Base-by-base conservation (phyloP, 2,888 invertebrate genomes). In the Drosophila niveifrons region DNA sequence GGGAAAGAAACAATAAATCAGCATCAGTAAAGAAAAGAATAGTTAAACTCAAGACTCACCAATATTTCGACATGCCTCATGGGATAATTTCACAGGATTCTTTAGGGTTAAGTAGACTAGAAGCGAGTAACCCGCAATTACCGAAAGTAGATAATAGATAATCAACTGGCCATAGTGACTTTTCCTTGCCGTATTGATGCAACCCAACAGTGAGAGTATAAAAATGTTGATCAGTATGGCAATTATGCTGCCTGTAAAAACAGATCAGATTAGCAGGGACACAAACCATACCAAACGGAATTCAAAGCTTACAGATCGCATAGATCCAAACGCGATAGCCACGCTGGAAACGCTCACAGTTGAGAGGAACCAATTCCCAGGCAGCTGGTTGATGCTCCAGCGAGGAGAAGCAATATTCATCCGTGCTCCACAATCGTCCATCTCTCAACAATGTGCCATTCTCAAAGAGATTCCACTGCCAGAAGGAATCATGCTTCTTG, bases 301-400 rank as follows among this genome's bases (percentile, higher is more conserved):
- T 18, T 18, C 8, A 7, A n/a, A n/a, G 46, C 89, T 67, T 53
- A 90, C 90, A 90, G 13, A 90, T 90, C n/a, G 80, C 89, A 73
- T 90, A 90, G 57, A 90, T 90, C 90, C 90, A 90, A 11, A 90
- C 74, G 0, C 83, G 77, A 47, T 91, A 90, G 17, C 91, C 90
- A 9, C 72, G 85, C 62, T 88, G 88, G 18, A 88, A 88, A 17
- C 90, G 80, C 36, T 90, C 90, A 39, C 90, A 90, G 9, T 75
- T 90, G 9, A 90, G 63, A 0, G 90, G 90, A 1, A 80, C 68
- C 47, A 90, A 63, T 52, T 81, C 73, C 91, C 90, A 90, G 44
- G 64, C 71, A n/a, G 81, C 71, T n/a, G 80, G 58, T 3, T 90
- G 83, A 44, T 89, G 79, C 56, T 90, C 83, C 59, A 90, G 34